Evolutionary conservation across 2,797 vertebrate species (phyloP).

Genomic region (Malurus splendens): DNA sequence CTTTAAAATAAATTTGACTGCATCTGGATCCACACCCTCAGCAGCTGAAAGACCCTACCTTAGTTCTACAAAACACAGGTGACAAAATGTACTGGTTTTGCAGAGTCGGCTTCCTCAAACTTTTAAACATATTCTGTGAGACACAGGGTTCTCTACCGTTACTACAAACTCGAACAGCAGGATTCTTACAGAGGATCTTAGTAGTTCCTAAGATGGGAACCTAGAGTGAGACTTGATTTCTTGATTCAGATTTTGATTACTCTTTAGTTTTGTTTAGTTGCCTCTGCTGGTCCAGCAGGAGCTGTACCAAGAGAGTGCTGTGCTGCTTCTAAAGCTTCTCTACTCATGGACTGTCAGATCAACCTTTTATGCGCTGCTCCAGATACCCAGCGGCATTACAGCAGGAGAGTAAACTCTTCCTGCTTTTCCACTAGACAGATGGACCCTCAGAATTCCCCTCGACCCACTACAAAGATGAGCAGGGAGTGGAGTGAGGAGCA

Average conservation of each 20-base stretch:
- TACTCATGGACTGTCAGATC: background rate
- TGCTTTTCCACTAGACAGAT: background rate
- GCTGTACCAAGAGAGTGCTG: background rate
- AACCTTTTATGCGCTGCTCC: background rate
- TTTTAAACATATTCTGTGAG: background rate
- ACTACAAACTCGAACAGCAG: background rate
- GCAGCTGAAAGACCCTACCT: background rate
- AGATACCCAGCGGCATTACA: background rate
- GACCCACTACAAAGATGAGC: background rate
- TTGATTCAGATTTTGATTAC: background rate
- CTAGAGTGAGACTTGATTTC: background rate
- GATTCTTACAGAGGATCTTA: background rate
- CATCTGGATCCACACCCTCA: background rate
- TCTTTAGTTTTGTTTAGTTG: background rate
- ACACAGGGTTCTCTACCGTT: background rate
- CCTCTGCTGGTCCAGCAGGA: background rate
- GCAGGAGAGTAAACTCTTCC: background rate
- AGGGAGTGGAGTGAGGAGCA: background rate
- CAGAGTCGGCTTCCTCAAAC: background rate
- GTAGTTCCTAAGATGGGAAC: accelerated
- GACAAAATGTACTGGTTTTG: background rate
- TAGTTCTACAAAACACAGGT: background rate
- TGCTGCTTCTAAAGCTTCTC: background rate
- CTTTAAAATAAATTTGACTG: background rate
- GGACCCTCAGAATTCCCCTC: background rate